Evolutionary conservation across 2,113 vertebrate genomes (phyloP), one percentile per base, ranked within the genome.

Genomic region (Prochilodus magdalenae): DNA sequence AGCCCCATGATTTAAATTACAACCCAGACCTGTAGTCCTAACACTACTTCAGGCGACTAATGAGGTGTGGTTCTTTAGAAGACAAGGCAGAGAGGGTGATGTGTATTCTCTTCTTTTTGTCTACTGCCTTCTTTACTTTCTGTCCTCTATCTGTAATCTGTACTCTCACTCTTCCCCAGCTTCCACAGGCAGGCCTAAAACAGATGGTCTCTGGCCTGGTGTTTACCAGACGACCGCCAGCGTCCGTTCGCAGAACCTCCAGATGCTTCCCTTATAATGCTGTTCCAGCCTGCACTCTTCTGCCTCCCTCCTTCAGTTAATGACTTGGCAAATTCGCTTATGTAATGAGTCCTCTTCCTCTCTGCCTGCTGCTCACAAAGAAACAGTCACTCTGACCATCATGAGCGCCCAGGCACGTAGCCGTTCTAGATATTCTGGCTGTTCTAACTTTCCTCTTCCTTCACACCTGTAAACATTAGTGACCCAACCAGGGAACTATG

Each of bases 311-410:
- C 69, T 44, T 73, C 51, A 73, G 36, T 27, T 77, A 77, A 81
- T 77, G 30, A 72, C 59, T 63, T 18, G 0, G 49, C 33, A 30
- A 69, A 71, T 73, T 57, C 44, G n/a, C 26, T 77, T 76, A 77
- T 66, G 73, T 71, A 80, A 84, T 77, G 16, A 6, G 8, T 14
- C 30, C 59, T 18, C 13, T 30, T 57, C 77, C 49, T 79, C 47
- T 27, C 6, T 62, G 44, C 51, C 49, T 51, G 49, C 49, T 51
- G 40, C 40, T 44, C 4, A 44, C 40, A 44, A 11, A 44, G 40
- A 44, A 44, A 44, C 40, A 44, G 3, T 36, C 7, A 3, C 36
- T 36, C 47, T 49, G 49, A 4, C 14, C 47, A 14, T 49, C 47
- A 49, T 4, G 33, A 11, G 40, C 8, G 40, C 8, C 4, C 8